Evolutionary conservation across 2,797 vertebrate species (phyloP), one percentile per base, ranked within the genome.

Genomic region (Pyrocephalus nanus): DNA sequence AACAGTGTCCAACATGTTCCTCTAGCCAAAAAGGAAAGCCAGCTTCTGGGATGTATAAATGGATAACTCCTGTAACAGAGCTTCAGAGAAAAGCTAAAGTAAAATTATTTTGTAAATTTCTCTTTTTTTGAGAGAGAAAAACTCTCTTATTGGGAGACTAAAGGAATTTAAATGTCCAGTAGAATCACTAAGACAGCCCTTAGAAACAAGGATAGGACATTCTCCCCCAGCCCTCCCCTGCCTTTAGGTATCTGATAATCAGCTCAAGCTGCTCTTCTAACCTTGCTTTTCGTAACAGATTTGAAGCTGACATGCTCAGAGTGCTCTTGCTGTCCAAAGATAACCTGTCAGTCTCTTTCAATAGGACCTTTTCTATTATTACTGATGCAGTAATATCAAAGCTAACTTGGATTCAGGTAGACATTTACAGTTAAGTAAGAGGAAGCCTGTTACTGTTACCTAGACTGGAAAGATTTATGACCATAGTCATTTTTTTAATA

Each of bases 331-430:
- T 92, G 27, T 61, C 70, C 86, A 36, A 69, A 32, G 45, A 34
- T 43, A 75, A 72, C 54, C 32, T 25, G 88, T 66, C 12, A 65
- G 51, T 86, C 42, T 86, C 20, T 23, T 51, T 51, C 45, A 23
- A 18, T 40, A 78, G 43, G 51, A 48, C 27, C 10, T 71, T 78
- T 80, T 69, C 19, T 43, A 34, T 53, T 91, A 71, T 84, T 86
- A 40, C 10, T 72, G 79, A 69, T 92, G 85, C 75, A 88, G 82
- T 91, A 88, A 47, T 45, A 47, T 64, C 16, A 58, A 66, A 93
- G 40, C 19, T 67, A 67, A 51, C 45, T 23, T 80, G 47, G 27
- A 75, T 91, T 92, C 80, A 72, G 47, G 17, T 50, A 86, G 53
- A 32, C 12, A 65, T 66, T 81, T 81, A 75, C 43, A 72, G 47